Evolutionary conservation across 2,797 vertebrate genomes (phyloP), one percentile per base, ranked within the genome.

Genomic region (Threskiornis aethiopicus): DNA sequence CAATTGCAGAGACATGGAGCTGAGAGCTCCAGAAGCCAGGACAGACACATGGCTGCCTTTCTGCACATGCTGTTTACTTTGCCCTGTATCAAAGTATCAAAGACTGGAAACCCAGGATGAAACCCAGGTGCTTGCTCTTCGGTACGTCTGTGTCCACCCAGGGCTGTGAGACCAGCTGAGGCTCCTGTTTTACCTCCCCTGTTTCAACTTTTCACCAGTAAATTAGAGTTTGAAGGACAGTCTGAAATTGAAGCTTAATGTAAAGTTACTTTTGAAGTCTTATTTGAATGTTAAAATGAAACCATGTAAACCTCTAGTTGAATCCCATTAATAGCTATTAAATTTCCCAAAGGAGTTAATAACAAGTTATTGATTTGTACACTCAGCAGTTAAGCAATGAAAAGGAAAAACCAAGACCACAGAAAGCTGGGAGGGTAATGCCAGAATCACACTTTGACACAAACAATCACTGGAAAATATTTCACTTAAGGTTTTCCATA

Each of bases 71-170:
- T 16, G 25, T 15, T 61, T 65, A 17, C 89, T 75, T 13, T 59
- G 78, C 81, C 70, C 42, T 84, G n/a, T 16, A 21, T 20, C n/a
- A 4, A 59, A 37, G n/a, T 6, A 39, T 4, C 49, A 47, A 37
- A 35, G 54, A 16, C 49, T 86, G 77, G 16, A n/a, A 29, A 24
- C 6, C 35, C 52, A 21, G 65, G 51, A 6, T 46, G 55, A 61
- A 18, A 35, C 28, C 6, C 5, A 9, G 29, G 13, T 71, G 46
- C 69, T 46, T 16, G 71, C 55, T 51, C 47, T 8, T 21, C 26
- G 21, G 22, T 5, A 6, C 11, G 22, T 20, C 65, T 6, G 0
- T 57, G 29, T 13, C 55, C 10, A 1, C 3, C 10, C 2, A 49
- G 61, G 67, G n/a, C 84, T 69, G 11, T 22, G 44, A 47, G 17